A percentile compares a stretch with the other conserved stretches of the same genome.
Evolutionary conservation across 2,113 vertebrate genomes (phyloP).

Genomic region (Collichthys lucidus): DNA sequence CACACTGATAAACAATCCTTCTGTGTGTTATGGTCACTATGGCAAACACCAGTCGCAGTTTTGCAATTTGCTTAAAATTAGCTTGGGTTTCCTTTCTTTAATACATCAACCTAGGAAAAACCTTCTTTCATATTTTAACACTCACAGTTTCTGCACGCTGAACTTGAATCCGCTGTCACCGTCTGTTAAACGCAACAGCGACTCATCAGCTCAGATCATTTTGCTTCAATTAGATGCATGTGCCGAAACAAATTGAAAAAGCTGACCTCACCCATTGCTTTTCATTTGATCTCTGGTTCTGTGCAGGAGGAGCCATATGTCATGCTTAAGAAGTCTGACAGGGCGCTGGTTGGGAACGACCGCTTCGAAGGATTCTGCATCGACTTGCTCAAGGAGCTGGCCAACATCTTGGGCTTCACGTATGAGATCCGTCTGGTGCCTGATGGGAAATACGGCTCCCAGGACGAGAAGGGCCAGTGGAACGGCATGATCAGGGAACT

Average conservation of each 20-base stretch:
- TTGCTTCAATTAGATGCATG: slow-evolving; percentile 78
- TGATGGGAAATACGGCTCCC: slow-evolving; percentile 94
- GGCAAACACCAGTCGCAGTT: neutral
- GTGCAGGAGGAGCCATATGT: slow-evolving; percentile 97
- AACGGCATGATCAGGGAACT: slow-evolving; percentile 98
- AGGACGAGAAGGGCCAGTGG: slow-evolving; percentile 99
- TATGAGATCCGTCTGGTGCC: slow-evolving; percentile 97
- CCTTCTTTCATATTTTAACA: slow-evolving; percentile 65
- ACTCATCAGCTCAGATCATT: slow-evolving; percentile 77
- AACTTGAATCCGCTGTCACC: slow-evolving; percentile 71
- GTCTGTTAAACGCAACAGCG: slow-evolving; percentile 75
- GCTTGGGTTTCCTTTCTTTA: slow-evolving; percentile 17
- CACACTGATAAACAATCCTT: slow-evolving; percentile 4
- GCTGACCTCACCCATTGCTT: slow-evolving; percentile 80
- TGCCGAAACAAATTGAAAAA: slow-evolving; percentile 75
- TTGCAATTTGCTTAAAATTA: slow-evolving; percentile 18
- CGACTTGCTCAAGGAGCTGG: slow-evolving; percentile 95
- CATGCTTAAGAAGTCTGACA: slow-evolving; percentile 98
- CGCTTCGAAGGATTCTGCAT: slow-evolving; percentile 99
- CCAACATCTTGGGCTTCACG: slow-evolving; percentile 93
- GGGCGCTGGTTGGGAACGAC: slow-evolving; percentile 93
- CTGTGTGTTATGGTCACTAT: neutral
- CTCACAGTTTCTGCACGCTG: slow-evolving; percentile 23
- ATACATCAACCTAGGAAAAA: slow-evolving; percentile 29
- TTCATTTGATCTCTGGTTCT: slow-evolving; percentile 77